Evolutionary conservation across 1,140 invertebrate genomes (phyloP), one percentile per base, ranked within the genome.

Genomic region (Drosophila novamexicana): DNA sequence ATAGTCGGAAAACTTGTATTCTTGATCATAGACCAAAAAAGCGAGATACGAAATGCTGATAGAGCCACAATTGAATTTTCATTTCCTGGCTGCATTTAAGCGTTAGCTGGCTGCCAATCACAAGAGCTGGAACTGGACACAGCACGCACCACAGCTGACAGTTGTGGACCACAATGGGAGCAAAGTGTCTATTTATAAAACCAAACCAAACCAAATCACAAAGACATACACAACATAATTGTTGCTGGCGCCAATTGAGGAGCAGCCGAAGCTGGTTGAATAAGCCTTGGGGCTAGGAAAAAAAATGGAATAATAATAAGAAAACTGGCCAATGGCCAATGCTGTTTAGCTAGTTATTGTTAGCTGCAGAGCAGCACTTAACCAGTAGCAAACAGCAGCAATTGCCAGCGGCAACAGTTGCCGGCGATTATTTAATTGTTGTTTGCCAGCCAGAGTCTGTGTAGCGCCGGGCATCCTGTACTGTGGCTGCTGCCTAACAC

Each of bases 111-210:
- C 36, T 56, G 54, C 49, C 47, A 53, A 75, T 65, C 64, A 49
- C 10, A 42, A 71, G 57, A 50, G 57, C 47, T 29, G 22, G 2
- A 29, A 29, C 22, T 42, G 42, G 49, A 56, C 16, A 75, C 8
- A 49, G 22, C 50, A 63, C 42, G 70, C 59, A 73, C 42, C 49
- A 18, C 59, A 74, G 81, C 53, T 86, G 77, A 81, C 78, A 81
- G 77, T 84, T 82, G 76, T 80, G 65, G 64, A 77, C 78, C 69
- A 81, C 74, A 85, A 70, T 67, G 65, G 44, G 36, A 65, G 56
- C 66, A 36, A 29, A 70, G 65, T 64, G 69, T 71, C 81, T 84
- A 84, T 84, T 84, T 85, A 71, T 85, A 85, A 77, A 77, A 68
- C 37, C 63, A 50, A 37, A 52, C 29, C 52, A 16, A 39, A 67